Evolutionary conservation across 2,888 invertebrate genomes (phyloP), one percentile per base, ranked within the genome.

Genomic region (Chloroclysta siterata): DNA sequence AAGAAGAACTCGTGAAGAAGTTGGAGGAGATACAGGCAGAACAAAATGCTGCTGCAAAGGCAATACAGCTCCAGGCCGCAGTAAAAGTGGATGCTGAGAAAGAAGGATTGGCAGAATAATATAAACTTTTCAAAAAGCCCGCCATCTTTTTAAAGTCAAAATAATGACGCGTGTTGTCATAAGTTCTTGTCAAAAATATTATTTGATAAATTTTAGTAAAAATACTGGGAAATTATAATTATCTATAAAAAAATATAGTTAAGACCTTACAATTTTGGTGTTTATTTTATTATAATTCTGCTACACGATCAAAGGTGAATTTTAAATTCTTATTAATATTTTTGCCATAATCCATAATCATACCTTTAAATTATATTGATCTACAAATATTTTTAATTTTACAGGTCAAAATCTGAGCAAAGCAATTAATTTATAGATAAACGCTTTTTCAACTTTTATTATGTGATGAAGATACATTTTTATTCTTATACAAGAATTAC

Each of bases 1-100:
- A 91, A 82, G 85, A 87, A 72, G 93, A 93, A 68, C 74, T 93
- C 2, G 76, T 91, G 29, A 89, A 85, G 66, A 93, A 92, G 73
- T 70, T 93, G 22, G 87, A 89, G 77, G 88, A 89, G 76, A 72
- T 89, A 36, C 80, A 88, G 72, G 78, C 83, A 11, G 85, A 89
- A 69, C 80, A 87, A 66, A 78, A 71, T 66, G 57, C 72, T 0
- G 55, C 63, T 28, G 64, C 67, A 7, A 51, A 63, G 5, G 67
- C 63, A 3, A 29, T 50, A 33, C 62, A 60, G 44, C 17, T 55
- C 15, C 55, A 53, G 42, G 56, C 62, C 36, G 46, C 55, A 48
- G 8, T 44, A 6, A 47, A 52, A n/a, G 69, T 51, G 13, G 33
- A 51, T 14, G n/a, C 53, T 13, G 14, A 36, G 11, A 42, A 62